Evolutionary conservation across 1,140 invertebrate species (phyloP), one percentile per base, ranked within the genome.

Genomic region (Asbolus verrucosus): DNA sequence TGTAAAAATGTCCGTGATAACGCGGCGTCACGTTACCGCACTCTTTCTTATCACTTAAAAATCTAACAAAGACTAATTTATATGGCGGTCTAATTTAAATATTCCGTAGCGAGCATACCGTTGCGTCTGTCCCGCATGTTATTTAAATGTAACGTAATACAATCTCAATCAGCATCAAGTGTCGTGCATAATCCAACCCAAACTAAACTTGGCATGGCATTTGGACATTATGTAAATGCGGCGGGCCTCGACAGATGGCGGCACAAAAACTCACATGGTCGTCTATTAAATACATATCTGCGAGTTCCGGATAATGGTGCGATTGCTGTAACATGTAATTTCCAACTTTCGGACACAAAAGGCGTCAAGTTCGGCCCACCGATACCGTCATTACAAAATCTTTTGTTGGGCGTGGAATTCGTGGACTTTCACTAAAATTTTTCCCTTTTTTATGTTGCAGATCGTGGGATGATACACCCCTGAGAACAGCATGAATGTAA

Each of bases 141-240:
- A 75, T 75, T 75, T 73, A 73, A 69, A 73, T 73, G 65, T 69
- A 70, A 73, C 66, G 69, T 71, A 73, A 75, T 75, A 71, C 69
- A 75, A 73, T 75, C 71, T 75, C 71, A 75, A 75, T 75, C 73
- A 75, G 66, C 71, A 70, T 75, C 71, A 73, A 75, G 71, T 73
- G 71, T 72, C 71, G 70, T 73, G 71, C 65, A 75, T 75, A 71
- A 75, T 75, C 72, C 68, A 54, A 18, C 60, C n/a, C 50, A 59
- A 69, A 70, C 71, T 73, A 73, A 75, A 54, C 65, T 73, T 73
- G 69, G 73, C 75, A 76, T 70, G 68, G 67, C 71, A 74, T 74
- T 76, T 73, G 70, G 71, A 76, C 66, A 76, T 76, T 76, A 76
- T 76, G 75, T 63, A 76, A 76, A 76, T 76, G 33, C 24, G 6